Base-by-base conservation (phyloP, 2,888 invertebrate species). In the Leptopilina myrica region DNA sequence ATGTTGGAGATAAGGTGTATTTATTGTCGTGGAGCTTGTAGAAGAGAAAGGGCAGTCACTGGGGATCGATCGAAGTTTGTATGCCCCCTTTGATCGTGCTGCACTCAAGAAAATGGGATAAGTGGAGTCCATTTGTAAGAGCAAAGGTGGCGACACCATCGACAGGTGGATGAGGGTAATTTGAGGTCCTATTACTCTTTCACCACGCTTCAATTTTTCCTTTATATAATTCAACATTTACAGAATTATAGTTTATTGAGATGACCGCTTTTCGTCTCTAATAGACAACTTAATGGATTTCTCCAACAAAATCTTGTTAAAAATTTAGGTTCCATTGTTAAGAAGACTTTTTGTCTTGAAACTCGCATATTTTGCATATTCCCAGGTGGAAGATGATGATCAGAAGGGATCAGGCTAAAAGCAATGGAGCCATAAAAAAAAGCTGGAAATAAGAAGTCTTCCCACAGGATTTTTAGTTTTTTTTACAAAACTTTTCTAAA, bases 81-180 rank as follows among this genome's bases (percentile, higher is more conserved):
- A n/a, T 73, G 49, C 46, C 11, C 11, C 59, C 64, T 69, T 11
- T 64, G 82, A 84, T 83, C 82, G 78, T 75, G 46, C 77, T 79
- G 84, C 83, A 85, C 84, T 85, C 82, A 76, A 85, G 85, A 83
- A 84, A 85, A 86, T 85, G 84, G 81, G 84, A 86, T 84, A 86
- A 86, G 81, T 79, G 82, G 82, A 79, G 81, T 83, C 79, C 77
- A 84, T 84, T 85, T 82, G 82, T 82, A 82, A 82, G 67, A 80
- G 76, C 14, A 67, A 77, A 77, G 66, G 77, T 66, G 59, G 73
- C 56, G 40, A 59, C 56, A 33, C 56, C 33, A 33, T 56, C 40
- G 33, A 56, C 73, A 73, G 40, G 40, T 73, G 56, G 33, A 73
- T 56, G 14, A 15, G 53, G 9, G 56, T 33, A 73, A 56, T 73